Base-by-base conservation (phyloP, 2,888 invertebrate genomes). In the Caenorhabditis zanzibari region DNA sequence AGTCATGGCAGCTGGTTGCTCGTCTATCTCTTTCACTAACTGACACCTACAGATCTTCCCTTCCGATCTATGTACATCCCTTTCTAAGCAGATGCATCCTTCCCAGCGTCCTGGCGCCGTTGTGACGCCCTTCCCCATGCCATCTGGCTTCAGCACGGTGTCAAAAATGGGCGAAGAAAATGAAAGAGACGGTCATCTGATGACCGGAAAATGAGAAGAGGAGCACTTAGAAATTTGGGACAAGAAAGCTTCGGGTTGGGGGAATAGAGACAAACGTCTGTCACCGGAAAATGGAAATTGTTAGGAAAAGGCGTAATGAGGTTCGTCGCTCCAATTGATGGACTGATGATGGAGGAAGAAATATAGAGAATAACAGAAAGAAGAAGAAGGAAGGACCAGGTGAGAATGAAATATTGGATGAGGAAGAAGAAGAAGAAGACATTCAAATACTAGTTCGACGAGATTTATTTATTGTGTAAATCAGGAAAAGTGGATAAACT, bases 261-360 rank as follows among this genome's bases (percentile, higher is more conserved):
- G 26, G 38, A 49, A 64, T 63, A 68, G 68, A 52, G 76, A 76
- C 68, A 76, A 76, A 76, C 76, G 76, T 59, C 76, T 76, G 76
- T 76, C 76, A 76, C 76, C 35, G 49, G 52, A 61, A 75, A 75
- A 66, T 64, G 68, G 75, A 76, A 76, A 76, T 76, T 76, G 76
- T 76, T 76, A 76, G 76, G 76, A 68, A 49, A 44, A 32, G 28
- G 38, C 64, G 49, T 76, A 76, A 76, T 68, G 76, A 76, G 68
- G 54, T 56, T 35, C 32, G 4, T 61, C 64, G 56, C 64, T 75
- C 56, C 66, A 66, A 75, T 66, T 64, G 74, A 74, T 74, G 74
- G 74, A 74, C 74, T 74, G 32, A 56, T 56, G 63, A 59, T 28
- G 64, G 54, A 24, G 38, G 28, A 26, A 58, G 68, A 59, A 68